phyloP scores from a whole-genome alignment of 2,797 vertebrate species.

The Gymnothorax javanicus region DNA sequence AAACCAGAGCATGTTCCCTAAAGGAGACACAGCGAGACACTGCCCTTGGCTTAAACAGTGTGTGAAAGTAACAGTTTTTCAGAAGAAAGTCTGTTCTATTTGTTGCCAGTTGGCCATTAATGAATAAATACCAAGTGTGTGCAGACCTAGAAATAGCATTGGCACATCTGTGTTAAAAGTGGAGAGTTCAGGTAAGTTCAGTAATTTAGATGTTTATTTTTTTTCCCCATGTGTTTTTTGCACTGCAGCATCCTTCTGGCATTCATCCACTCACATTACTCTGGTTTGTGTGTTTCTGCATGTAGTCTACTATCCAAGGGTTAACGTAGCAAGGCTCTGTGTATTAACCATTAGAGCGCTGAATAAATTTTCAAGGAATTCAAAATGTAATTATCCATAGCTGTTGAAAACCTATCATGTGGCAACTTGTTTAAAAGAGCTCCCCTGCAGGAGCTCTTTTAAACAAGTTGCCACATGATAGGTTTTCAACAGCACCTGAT shows the following conservation, averaged over 20 bases:
- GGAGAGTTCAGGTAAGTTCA: neutral
- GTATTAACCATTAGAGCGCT: too few relatives aligned
- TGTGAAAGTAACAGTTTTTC: neutral
- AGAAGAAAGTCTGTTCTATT: neutral
- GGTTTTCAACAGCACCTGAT: neutral
- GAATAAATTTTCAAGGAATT: too few relatives aligned
- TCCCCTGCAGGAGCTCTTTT: too few relatives aligned
- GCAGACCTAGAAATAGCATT: neutral
- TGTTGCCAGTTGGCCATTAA: neutral
- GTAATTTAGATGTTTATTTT: neutral
- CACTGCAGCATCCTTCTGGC: neutral
- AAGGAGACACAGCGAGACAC: neutral
- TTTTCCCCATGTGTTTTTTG: neutral
- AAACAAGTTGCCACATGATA: too few relatives aligned
- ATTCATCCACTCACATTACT: neutral
- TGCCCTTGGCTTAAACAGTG: neutral
- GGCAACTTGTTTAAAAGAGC: too few relatives aligned
- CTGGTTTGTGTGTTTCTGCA: neutral
- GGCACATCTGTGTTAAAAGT: neutral
- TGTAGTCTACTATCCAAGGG: neutral
- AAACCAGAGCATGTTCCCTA: neutral
- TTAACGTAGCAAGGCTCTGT: too few relatives aligned
- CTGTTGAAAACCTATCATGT: too few relatives aligned
- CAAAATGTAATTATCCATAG: too few relatives aligned
- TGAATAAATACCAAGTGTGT: neutral